phyloP scores from a whole-genome alignment of 2,888 invertebrate genomes.

The Didymodactylos carnosus region DNA sequence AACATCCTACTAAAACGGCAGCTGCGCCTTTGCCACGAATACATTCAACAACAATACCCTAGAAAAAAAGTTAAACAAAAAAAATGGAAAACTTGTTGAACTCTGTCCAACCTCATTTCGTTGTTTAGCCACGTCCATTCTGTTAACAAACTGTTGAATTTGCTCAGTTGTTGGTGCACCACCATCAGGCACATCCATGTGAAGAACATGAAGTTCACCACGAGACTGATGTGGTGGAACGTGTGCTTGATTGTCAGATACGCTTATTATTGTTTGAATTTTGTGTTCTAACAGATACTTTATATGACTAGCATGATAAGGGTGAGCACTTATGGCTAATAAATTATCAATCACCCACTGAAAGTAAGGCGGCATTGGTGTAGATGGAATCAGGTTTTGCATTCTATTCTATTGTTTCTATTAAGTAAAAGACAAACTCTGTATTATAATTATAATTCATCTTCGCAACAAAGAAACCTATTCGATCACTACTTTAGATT shows the following conservation, averaged over 20 bases:
- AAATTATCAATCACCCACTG: constrained; percentile 12
- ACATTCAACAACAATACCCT: not conserved
- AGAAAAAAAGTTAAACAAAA: not conserved
- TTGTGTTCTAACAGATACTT: constrained; percentile 4
- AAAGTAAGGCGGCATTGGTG: constrained; percentile 6
- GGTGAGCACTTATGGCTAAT: constrained; percentile 7
- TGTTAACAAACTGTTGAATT: not conserved
- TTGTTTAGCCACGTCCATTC: not conserved
- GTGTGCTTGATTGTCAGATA: not conserved
- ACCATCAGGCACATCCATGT: not conserved
- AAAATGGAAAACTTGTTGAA: not conserved
- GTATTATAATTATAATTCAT: no score
- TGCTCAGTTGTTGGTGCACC: not conserved
- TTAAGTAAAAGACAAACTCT: no score
- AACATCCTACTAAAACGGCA: not conserved
- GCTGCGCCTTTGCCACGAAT: not conserved
- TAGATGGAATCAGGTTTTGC: not conserved
- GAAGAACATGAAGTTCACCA: not conserved
- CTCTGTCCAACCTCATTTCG: not conserved
- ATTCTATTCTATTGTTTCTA: no score
- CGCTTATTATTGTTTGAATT: constrained; percentile 8
- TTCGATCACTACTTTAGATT: no score
- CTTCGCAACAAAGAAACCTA: no score
- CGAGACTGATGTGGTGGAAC: not conserved
- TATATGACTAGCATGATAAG: constrained; percentile 9